Conservation (phyloP, 2,888 invertebrate species). For the Clostera curtula region DNA sequence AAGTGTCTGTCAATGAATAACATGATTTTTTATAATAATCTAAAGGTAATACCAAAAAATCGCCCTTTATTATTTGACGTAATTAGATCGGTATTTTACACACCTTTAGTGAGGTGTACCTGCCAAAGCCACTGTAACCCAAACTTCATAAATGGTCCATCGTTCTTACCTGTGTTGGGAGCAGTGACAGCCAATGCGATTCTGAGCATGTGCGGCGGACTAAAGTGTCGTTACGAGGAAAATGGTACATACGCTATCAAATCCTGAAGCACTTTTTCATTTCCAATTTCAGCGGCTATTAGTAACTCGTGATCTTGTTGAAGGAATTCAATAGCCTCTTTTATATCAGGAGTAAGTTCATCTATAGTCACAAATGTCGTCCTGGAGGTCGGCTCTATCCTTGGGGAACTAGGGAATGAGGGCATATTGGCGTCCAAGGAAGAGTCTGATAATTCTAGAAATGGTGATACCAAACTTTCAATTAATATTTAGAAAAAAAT, state of each 20-base stretch:
- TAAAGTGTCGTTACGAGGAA: no score
- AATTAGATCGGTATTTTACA: no score
- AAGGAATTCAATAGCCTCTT: conserved; percentile 37
- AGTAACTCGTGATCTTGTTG: conserved; percentile 43
- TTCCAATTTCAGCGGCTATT: conserved; percentile 48
- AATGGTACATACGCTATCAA: conserved; percentile 27
- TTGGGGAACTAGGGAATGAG: conserved; percentile 37
- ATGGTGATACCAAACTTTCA: conserved; percentile 8
- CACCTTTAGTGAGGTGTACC: no score
- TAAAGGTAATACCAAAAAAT: no score
- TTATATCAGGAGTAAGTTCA: conserved; percentile 11
- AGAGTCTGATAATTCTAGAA: conserved; percentile 39
- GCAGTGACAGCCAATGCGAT: no score
- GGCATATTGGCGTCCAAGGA: conserved; percentile 38
- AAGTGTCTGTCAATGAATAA: no score
- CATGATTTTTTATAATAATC: no score
- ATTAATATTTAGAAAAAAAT: conserved; percentile 6
- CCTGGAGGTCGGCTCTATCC: conserved; percentile 16
- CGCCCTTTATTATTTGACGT: no score
- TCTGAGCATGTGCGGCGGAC: no score
- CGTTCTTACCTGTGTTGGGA: no score
- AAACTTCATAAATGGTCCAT: no score
- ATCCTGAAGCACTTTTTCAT: conserved; percentile 28
- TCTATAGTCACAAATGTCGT: conserved; percentile 11
- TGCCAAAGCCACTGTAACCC: no score